Evolutionary conservation across 2,797 vertebrate genomes (phyloP), one percentile per base, ranked within the genome.

Genomic region (Synaphobranchus kaupii): DNA sequence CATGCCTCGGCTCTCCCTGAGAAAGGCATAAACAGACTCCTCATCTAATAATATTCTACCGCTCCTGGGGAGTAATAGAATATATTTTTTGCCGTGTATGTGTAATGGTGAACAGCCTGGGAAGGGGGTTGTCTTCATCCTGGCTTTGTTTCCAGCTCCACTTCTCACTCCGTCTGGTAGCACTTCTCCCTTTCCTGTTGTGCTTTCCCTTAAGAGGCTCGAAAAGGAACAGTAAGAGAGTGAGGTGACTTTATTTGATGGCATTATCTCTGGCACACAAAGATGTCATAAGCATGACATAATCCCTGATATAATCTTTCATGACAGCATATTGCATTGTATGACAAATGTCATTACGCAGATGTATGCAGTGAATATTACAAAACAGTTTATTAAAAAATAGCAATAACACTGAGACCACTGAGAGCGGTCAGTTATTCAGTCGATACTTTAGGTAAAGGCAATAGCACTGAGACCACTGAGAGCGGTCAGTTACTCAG

Each of bases 31-130:
- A 54, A 78, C 54, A 88, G 73, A 88, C 86, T 90, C 91, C 88
- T 73, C 88, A 81, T 85, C 52, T 85, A 85, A 89, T 25, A 81
- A 84, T 86, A 50, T 84, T 76, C 68, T 84, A 78, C 89, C 89
- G 86, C 87, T 84, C 87, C 84, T 87, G 78, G 88, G 63, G 85
- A 83, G 90, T 78, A 87, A 86, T 92, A 91, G 82, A 73, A 60
- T 83, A 87, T 83, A 44, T 87, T 7, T n/a, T 84, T 85, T 89
- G 66, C 39, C 87, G 71, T 4, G 34, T 76, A 6, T 90, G 91
- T 84, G 92, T 92, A 94, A 94, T 94, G 90, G 92, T 89, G 89
- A 88, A 71, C 47, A 47, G 63, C 83, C 78, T 47, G 76, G 86
- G 91, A 91, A 78, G 90, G 91, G 92, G 90, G 85, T 89, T 5